phyloP scores from a whole-genome alignment of 2,888 invertebrate genomes.

The Ochlodes sylvanus region DNA sequence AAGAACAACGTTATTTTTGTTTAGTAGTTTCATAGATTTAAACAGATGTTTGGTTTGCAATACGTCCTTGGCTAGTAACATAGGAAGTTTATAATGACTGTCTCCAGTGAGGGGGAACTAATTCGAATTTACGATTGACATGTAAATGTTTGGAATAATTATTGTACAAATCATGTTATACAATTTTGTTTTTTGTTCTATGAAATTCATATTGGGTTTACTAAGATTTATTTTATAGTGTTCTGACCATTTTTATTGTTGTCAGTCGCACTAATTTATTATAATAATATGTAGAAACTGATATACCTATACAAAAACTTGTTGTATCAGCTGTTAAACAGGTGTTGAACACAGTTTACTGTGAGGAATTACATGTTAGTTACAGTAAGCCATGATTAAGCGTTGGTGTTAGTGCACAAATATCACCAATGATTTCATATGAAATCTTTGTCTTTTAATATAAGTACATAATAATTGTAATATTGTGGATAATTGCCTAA shows the following conservation, averaged over 20 bases:
- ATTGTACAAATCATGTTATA: background rate
- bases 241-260: background rate
- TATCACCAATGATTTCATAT: background rate
- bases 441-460: too few species aligned
- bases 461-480: too few species aligned
- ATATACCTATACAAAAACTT: background rate
- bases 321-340: background rate
- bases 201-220: background rate
- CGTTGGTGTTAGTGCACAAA: background rate
- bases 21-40: background rate
- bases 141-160: background rate
- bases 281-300: background rate
- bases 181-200: background rate
- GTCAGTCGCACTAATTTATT: background rate
- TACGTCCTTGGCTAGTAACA: constrained; percentile 28
- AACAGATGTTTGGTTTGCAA: constrained; percentile 25
- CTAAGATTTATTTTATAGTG: background rate
- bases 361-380: background rate
- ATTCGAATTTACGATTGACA: constrained; percentile 17
- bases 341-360: too few species aligned
- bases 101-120: constrained; percentile 30
- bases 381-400: background rate
- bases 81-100: constrained; percentile 30
- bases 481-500: too few species aligned
- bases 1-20: background rate